Base-by-base conservation (phyloP, 2,113 vertebrate genomes). In the Tragulus kanchil region DNA sequence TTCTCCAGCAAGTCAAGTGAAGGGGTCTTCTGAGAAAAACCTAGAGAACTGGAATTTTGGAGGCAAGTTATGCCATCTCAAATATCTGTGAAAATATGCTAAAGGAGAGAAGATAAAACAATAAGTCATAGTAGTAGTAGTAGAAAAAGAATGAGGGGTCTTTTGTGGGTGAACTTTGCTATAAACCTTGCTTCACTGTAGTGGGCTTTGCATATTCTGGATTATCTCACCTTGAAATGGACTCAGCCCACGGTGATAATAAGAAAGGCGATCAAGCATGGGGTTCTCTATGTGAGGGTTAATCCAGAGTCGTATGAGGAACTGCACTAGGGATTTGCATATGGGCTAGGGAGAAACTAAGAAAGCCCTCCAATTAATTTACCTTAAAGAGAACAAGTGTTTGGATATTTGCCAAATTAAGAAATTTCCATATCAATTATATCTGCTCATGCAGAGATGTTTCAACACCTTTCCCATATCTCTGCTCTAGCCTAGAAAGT, bases 201-300 rank as follows among this genome's bases (percentile, higher is more conserved):
- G 3, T 73, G 13, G 15, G 5, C 8, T 81, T 87, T 26, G 2
- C 3, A 5, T 5, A 26, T 48, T 5, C 8, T 17, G 50, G 9
- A 16, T 4, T 78, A 6, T 48, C 52, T 90, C 9, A 56, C 14
- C 6, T 67, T 67, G 26, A 69, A 9, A 7, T 59, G 15, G 31
- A 87, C 45, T 0, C 1, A 75, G 15, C 7, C 15, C 58, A 56
- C 10, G 11, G 2, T 16, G 9, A n/a, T 11, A 15, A 52, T 16
- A n/a, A 19, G 3, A 0, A 26, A 61, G 3, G 36, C 15, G 7
- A n/a, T 23, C 36, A 8, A 58, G 11, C 14, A 23, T 6, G 2
- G 28, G 5, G 6, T 4, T 19, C 5, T 5, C 0, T 13, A 9
- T 31, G 8, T 2, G 59, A 36, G 8, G 15, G 26, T 17, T 48